Conservation (phyloP, 1,140 invertebrate genomes). For the Panagrolaimus sp. region DNA sequence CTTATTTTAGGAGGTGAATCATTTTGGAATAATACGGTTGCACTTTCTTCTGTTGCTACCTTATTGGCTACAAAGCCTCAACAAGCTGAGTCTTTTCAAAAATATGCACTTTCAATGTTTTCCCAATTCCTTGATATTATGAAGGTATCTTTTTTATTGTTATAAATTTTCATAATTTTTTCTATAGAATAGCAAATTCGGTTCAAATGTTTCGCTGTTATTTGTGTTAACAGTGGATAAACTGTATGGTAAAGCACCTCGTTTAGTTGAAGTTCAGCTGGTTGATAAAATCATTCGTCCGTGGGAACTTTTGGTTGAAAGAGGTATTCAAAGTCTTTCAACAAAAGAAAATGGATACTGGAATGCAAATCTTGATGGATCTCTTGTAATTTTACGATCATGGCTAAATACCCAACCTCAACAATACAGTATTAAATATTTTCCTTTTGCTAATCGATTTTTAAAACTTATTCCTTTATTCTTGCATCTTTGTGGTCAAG, state of each 20-base stretch:
- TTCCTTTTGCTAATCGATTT: not conserved
- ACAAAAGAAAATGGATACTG: not conserved
- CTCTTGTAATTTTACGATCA: not conserved
- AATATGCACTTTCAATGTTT: not conserved
- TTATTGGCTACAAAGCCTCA: not conserved
- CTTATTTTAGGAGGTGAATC: slow-evolving; percentile 11
- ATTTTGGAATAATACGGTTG: not conserved
- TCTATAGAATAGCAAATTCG: not conserved
- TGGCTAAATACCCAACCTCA: not conserved
- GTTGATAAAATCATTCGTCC: slow-evolving; percentile 1
- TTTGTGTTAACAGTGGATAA: not conserved
- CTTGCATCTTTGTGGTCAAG: not conserved
- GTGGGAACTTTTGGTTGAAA: not conserved
- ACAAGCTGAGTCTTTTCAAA: not conserved
- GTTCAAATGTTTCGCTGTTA: not conserved
- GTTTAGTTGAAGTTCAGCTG: not conserved
- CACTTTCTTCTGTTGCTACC: not conserved
- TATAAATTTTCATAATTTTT: not conserved
- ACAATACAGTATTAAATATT: not conserved
- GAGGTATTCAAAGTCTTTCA: not conserved
- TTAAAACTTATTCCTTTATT: not conserved
- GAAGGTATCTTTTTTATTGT: not conserved
- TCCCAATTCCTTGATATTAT: not conserved
- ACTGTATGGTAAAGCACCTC: not conserved
- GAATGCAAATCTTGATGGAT: not conserved